Evolutionary conservation across 2,113 vertebrate genomes (phyloP), one percentile per base, ranked within the genome.

Genomic region (Scortum barcoo): DNA sequence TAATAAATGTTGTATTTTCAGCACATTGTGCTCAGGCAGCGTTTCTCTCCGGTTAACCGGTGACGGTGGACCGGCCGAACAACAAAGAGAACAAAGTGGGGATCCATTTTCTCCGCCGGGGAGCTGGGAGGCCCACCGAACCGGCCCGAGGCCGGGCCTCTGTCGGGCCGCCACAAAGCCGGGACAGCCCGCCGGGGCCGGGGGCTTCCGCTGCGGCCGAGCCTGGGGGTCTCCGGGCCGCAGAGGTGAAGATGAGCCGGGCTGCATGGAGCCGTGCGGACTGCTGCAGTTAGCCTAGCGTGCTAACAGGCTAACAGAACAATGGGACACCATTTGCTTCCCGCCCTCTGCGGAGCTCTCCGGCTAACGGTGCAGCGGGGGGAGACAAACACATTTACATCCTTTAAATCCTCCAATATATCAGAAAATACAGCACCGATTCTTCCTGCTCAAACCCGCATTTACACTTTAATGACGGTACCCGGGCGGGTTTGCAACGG

Each of bases 291-390:
- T 91, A 94, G 89, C 93, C 57, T 87, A 75, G 86, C n/a, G 8
- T 30, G 87, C 76, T 94, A 93, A 69, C 72, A 10, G 70, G 86
- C 69, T 92, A 91, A 26, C 79, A 94, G 91, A 94, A 95, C 93
- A 95, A 95, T 94, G 92, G 91, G 61, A 91, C 92, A 90, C 92
- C 94, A 94, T 94, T 94, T 94, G 91, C 89, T 93, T 95, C 94
- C 95, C 94, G 94, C 94, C 94, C 92, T 95, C 90, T 85, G 88
- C 88, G 4, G 62, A 38, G 85, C 78, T 66, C n/a, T n/a, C 28
- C 3, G 40, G 8, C 38, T 48, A 28, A 16, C 50, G 2, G 3
- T 40, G 19, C 51, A 80, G 33, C 65, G 62, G 7, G 2, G 13
- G 14, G 0, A 28, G 5, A 40, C n/a, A 46, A 44, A 42, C 3